Evolutionary conservation across 2,888 invertebrate genomes (phyloP).

Genomic region (Habrosyne pyritoides): DNA sequence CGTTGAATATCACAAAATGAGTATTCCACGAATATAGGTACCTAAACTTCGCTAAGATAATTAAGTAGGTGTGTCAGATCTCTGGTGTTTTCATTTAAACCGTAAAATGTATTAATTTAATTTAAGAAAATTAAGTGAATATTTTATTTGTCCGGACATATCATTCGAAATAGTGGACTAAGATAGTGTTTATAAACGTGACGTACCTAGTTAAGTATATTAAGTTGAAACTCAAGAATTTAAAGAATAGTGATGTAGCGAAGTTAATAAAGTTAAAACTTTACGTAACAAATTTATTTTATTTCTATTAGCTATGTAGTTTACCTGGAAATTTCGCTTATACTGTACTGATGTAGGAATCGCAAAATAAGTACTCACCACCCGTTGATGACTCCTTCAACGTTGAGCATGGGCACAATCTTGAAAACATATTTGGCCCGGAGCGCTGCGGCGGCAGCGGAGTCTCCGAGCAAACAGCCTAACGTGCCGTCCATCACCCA

Average conservation of each 20-base stretch:
- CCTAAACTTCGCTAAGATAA: conserved; percentile 65
- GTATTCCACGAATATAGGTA: conserved; percentile 68
- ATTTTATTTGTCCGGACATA: conserved; percentile 67
- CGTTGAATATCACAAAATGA: conserved; percentile 69
- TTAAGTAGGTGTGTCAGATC: conserved; percentile 71
- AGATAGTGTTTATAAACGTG: conserved; percentile 78
- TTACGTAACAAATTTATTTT: conserved; percentile 41
- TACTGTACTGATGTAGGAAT: not conserved
- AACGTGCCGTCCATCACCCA: conserved; percentile 95
- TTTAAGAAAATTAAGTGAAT: conserved; percentile 70
- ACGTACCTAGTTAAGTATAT: conserved; percentile 78
- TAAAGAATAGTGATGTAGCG: conserved; percentile 77
- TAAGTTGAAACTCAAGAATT: conserved; percentile 80
- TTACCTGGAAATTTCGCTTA: too few species aligned
- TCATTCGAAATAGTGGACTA: conserved; percentile 71
- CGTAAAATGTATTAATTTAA: conserved; percentile 72
- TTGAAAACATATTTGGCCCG: conserved; percentile 91
- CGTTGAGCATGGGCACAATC: conserved; percentile 94
- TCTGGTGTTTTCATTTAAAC: conserved; percentile 72
- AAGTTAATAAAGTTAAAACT: conserved; percentile 76
- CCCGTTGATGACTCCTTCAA: conserved; percentile 94
- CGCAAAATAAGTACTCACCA: conserved; percentile 83
- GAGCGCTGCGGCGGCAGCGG: conserved; percentile 82
- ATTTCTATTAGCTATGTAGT: conserved; percentile 38
- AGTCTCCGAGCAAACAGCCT: conserved; percentile 84